phyloP scores from a whole-genome alignment of 2,888 invertebrate species.

The Chrysodeixis includens region DNA sequence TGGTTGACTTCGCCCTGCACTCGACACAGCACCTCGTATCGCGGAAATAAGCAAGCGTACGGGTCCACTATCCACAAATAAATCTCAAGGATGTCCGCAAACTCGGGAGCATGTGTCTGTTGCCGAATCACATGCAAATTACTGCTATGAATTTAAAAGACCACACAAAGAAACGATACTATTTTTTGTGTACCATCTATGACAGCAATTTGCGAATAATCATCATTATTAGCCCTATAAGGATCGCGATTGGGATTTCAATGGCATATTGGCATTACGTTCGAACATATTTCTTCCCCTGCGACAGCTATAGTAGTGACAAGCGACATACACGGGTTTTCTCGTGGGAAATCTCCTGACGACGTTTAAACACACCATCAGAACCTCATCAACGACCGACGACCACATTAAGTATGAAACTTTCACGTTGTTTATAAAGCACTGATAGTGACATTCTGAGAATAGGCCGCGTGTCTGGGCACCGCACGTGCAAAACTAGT shows the following conservation, averaged over 20 bases:
- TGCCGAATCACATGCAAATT: constrained; percentile 71
- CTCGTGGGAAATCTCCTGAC: constrained; percentile 68
- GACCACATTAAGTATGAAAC: constrained; percentile 57
- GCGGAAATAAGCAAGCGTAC: constrained; percentile 67
- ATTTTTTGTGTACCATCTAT: constrained; percentile 69
- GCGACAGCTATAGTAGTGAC: constrained; percentile 31
- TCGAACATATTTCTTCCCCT: constrained; percentile 47
- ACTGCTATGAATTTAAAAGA: constrained; percentile 72
- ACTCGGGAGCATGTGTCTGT: constrained; percentile 59
- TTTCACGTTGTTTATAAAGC: constrained; percentile 57
- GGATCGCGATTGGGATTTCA: constrained; percentile 60
- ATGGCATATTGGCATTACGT: constrained; percentile 53
- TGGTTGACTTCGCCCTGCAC: constrained; percentile 61
- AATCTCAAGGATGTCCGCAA: constrained; percentile 67
- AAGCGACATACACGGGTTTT: constrained; percentile 52
- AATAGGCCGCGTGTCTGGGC: constrained; percentile 47
- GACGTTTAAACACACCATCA: constrained; percentile 62
- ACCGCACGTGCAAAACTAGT: constrained; percentile 64
- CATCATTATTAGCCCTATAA: constrained; percentile 69
- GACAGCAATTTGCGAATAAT: constrained; percentile 77
- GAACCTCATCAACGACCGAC: constrained; percentile 67
- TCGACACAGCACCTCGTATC: constrained; percentile 61
- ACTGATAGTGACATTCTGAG: constrained; percentile 53
- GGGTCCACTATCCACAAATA: constrained; percentile 65
- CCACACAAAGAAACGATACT: constrained; percentile 63